Conservation (phyloP, 2,797 vertebrate genomes). For the Pseudomugil tenellus region DNA sequence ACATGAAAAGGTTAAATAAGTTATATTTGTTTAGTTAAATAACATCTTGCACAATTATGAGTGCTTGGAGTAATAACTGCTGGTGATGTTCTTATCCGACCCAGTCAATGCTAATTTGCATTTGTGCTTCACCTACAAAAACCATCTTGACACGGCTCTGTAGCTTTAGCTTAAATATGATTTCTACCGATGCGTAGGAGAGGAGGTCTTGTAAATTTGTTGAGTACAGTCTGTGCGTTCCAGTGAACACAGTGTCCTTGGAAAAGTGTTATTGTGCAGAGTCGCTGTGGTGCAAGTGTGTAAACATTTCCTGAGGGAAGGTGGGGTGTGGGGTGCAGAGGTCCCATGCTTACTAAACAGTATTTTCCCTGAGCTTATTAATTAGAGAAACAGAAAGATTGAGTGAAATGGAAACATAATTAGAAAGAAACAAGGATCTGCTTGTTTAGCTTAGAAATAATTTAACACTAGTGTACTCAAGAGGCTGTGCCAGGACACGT, state of each 20-base stretch:
- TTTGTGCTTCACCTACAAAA: constrained; percentile 13
- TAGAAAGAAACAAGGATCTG: background rate
- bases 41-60: too few relatives aligned
- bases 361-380: constrained; percentile 44
- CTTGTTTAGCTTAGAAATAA: constrained; percentile 22
- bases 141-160: background rate
- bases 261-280: constrained; percentile 72
- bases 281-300: constrained; percentile 56
- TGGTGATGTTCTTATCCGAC: background rate
- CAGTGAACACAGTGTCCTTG: constrained; percentile 76
- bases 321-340: constrained; percentile 37
- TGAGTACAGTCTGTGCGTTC: constrained; percentile 47
- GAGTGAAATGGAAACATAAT: background rate
- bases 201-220: constrained; percentile 40
- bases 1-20: background rate
- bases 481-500: constrained; percentile 2
- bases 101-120: background rate
- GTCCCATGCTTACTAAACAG: constrained; percentile 33
- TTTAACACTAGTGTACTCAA: background rate
- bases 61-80: too few relatives aligned
- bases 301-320: constrained; percentile 75
- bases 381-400: constrained; percentile 17
- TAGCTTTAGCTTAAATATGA: constrained; percentile 16
- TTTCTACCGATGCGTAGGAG: constrained; percentile 8
- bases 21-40: background rate